Evolutionary conservation across 1,140 invertebrate species (phyloP).

Genomic region (Druon quercuslanigerum): DNA sequence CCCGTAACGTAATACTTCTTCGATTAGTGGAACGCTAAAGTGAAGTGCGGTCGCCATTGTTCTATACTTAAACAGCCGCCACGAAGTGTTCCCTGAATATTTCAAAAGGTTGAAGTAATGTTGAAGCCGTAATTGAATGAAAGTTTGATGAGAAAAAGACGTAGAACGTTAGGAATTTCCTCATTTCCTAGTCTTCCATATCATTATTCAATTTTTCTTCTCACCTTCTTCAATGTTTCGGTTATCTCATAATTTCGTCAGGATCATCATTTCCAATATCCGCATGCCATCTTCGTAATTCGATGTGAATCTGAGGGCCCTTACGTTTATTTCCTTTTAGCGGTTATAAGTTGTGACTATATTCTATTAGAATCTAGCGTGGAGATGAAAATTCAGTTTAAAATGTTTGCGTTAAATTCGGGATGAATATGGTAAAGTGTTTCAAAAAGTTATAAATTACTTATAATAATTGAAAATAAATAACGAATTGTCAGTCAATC

Average conservation of each 20-base stretch:
- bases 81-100: slow-evolving; percentile 53
- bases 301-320: neutral
- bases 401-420: too few relatives aligned
- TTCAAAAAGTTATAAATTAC: too few relatives aligned
- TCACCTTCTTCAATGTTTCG: neutral
- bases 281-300: slow-evolving; percentile 1
- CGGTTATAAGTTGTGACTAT: too few relatives aligned
- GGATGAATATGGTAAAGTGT: too few relatives aligned
- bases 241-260: slow-evolving; percentile 6
- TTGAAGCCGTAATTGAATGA: slow-evolving; percentile 54
- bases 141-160: slow-evolving; percentile 57
- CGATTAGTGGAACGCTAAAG: slow-evolving; percentile 33
- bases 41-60: slow-evolving; percentile 49
- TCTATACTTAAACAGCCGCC: slow-evolving; percentile 52
- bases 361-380: too few relatives aligned
- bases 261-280: neutral
- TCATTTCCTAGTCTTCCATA: neutral
- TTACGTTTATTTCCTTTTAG: neutral
- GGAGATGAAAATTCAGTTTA: too few relatives aligned
- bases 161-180: slow-evolving; percentile 2
- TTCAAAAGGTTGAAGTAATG: slow-evolving; percentile 53
- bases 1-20: slow-evolving; percentile 6
- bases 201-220: slow-evolving; percentile 24
- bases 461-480: too few relatives aligned
- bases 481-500: too few relatives aligned